These are phyloP conservation scores for Brachyopa scutellaris DNA, from an alignment of 2,888 invertebrate genomes.

Conservation along the genomic window DNA sequence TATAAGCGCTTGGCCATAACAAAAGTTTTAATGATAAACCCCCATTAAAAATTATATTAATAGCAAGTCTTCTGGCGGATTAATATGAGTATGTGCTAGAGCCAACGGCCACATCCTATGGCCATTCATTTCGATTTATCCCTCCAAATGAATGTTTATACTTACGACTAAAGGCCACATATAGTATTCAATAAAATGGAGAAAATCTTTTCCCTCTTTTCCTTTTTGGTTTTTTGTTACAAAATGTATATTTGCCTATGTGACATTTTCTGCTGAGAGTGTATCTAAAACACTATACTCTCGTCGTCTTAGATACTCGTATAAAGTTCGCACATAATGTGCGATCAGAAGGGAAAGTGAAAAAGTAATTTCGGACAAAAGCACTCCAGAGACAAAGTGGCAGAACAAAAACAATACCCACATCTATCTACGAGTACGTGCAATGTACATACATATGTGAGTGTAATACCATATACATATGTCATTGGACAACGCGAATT, in stretches of 20 bases:
- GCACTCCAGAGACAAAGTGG: constrained; percentile 14
- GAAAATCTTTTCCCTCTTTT: constrained; percentile 7
- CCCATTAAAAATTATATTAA: constrained; percentile 44
- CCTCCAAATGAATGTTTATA: constrained; percentile 37
- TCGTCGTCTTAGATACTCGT: too few relatives aligned
- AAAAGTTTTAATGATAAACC: constrained; percentile 46
- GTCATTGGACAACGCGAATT: neutral
- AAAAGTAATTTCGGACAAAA: constrained; percentile 18
- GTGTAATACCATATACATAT: neutral
- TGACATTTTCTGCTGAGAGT: neutral
- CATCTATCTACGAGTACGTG: too few relatives aligned
- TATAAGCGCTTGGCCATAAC: constrained; percentile 24
- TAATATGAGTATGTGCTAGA: neutral
- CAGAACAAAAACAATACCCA: neutral
- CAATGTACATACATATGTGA: too few relatives aligned
- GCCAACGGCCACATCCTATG: neutral
- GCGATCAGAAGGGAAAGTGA: constrained; percentile 8
- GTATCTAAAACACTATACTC: neutral
- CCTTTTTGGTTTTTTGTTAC: too few relatives aligned
- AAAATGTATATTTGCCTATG: neutral
- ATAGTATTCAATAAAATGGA: constrained; percentile 1
- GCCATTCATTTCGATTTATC: constrained; percentile 22
- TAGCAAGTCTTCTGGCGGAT: constrained; percentile 6
- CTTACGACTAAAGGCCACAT: neutral
- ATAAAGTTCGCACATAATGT: constrained; percentile 37